A percentile compares a stretch with the other conserved stretches of the same genome.
phyloP scores from a whole-genome alignment of 1,140 invertebrate genomes.

The Drosophila cardini region DNA sequence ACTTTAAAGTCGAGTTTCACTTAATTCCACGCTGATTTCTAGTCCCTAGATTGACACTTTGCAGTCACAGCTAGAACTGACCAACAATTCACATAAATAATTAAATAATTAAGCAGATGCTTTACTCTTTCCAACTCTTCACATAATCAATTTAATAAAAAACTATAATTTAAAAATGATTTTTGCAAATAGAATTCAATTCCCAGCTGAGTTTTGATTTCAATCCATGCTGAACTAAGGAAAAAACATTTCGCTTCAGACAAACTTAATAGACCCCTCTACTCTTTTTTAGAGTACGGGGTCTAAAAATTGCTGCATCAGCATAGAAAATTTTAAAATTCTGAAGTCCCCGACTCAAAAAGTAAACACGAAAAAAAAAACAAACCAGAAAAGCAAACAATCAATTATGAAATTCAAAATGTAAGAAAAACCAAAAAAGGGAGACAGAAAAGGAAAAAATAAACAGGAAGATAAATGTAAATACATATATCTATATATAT shows the following conservation, averaged over 20 bases:
- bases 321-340: constrained; percentile 23
- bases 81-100: constrained; percentile 42
- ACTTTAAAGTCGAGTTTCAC: background rate
- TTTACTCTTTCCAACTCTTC: background rate
- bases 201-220: constrained; percentile 27
- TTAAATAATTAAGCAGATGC: constrained; percentile 31
- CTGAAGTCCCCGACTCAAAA: background rate
- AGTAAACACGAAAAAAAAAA: background rate
- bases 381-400: constrained; percentile 31
- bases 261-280: too few relatives aligned
- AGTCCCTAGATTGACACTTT: constrained; percentile 24
- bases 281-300: too few relatives aligned
- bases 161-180: background rate
- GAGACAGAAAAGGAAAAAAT: background rate
- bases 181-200: constrained; percentile 17
- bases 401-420: constrained; percentile 44
- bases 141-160: constrained; percentile 15
- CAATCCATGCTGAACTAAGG: constrained; percentile 22
- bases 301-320: constrained; percentile 48
- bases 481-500: background rate
- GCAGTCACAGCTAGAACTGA: constrained; percentile 10
- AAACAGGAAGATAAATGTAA: background rate
- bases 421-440: constrained; percentile 5
- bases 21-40: constrained; percentile 27
- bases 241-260: too few relatives aligned